Conservation (phyloP, 64 coral and sea anemone genomes). For the Montipora cactus region DNA sequence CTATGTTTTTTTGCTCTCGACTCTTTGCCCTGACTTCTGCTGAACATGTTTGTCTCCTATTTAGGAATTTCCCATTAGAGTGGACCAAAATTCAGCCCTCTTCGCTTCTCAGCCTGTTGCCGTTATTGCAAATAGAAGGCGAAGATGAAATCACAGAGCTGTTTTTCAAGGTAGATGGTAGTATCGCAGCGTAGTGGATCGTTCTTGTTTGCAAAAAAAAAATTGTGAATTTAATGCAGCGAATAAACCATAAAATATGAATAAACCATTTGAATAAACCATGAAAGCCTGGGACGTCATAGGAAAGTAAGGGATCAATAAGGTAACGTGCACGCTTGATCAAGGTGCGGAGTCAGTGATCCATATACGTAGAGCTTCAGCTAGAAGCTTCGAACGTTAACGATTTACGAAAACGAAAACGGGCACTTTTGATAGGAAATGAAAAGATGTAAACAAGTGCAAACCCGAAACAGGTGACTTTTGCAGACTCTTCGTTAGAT, state of each 20-base stretch:
- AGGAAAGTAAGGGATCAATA: no score
- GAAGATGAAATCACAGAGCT: conserved; percentile 13
- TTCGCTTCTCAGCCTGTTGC: background rate
- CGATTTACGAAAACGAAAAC: no score
- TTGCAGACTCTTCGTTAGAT: no score
- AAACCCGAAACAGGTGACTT: no score
- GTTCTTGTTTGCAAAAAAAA: background rate
- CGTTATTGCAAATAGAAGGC: background rate
- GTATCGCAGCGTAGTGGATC: background rate
- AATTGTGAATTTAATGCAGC: background rate
- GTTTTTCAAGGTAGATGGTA: conserved; percentile 11
- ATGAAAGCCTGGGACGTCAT: no score
- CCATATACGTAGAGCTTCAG: no score
- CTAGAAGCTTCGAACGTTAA: no score
- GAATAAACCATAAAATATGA: no score
- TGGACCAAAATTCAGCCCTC: conserved; percentile 4
- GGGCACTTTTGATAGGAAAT: no score
- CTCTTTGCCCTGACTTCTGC: background rate
- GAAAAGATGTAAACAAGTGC: no score
- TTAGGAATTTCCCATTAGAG: background rate
- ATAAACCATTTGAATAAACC: background rate
- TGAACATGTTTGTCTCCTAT: background rate
- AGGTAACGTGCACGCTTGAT: no score
- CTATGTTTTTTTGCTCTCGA: background rate
- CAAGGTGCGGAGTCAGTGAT: no score